Conservation (phyloP, 2,888 invertebrate genomes). For the Parnassius smintheus region DNA sequence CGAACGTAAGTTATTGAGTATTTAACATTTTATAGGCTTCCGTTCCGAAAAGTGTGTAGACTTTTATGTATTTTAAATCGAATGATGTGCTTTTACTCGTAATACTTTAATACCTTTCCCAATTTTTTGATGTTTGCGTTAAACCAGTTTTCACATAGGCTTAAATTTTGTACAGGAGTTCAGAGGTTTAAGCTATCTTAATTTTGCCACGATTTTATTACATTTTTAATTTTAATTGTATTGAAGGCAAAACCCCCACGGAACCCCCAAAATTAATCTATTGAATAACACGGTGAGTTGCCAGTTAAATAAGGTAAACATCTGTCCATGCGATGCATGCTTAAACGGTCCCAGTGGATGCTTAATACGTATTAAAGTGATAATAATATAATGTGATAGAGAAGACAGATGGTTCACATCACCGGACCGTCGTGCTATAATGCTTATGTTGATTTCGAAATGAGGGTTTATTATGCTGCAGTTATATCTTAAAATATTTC, state of each 20-base stretch:
- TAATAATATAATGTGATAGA: slow-evolving; percentile 13
- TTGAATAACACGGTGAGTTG: slow-evolving; percentile 4
- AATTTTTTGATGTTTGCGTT: slow-evolving; percentile 45
- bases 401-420: slow-evolving; percentile 18
- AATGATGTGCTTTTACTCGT: neutral
- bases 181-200: too few species aligned
- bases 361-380: slow-evolving; percentile 10
- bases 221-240: slow-evolving; percentile 11
- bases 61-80: slow-evolving; percentile 6
- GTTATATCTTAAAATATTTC: too few species aligned
- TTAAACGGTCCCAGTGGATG: slow-evolving; percentile 14
- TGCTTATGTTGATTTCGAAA: slow-evolving; percentile 5
- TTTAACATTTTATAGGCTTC: slow-evolving; percentile 19
- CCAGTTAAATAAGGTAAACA: slow-evolving; percentile 16
- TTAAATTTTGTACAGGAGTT: too few species aligned
- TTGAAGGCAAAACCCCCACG: neutral
- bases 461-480: neutral
- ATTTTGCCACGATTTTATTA: neutral
- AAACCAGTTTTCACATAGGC: neutral
- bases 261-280: too few species aligned
- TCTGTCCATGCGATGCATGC: slow-evolving; percentile 10
- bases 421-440: neutral
- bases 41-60: slow-evolving; percentile 7
- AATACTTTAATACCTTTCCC: slow-evolving; percentile 28
- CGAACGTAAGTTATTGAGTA: neutral